Percentiles rank a stretch among this genome's conserved stretches.
Conservation (phyloP, 1,140 invertebrate genomes). For the Polyergus mexicanus region DNA sequence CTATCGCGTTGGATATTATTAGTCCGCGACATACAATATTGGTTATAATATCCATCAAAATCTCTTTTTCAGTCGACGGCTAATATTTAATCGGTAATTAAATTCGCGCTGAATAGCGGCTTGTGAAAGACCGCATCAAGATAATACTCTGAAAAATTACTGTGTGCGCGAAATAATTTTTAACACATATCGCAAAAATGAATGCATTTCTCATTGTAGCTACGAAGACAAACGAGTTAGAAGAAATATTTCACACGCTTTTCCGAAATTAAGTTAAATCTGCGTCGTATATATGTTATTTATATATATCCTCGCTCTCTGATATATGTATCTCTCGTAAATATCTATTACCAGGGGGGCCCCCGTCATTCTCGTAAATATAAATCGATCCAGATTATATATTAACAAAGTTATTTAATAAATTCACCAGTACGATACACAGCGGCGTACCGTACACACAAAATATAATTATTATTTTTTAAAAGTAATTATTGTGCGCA, state of each 20-base stretch:
- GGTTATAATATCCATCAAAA: slow-evolving; percentile 67
- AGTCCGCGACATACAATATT: slow-evolving; percentile 64
- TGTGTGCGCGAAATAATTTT: not conserved
- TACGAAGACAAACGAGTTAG: not conserved
- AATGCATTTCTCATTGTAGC: not conserved
- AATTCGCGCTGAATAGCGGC: not conserved
- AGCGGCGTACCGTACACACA: too few species aligned
- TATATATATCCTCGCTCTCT: too few species aligned
- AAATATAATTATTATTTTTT: too few species aligned
- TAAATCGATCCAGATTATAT: too few species aligned
- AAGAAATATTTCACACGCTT: slow-evolving; percentile 2
- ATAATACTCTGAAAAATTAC: slow-evolving; percentile 21
- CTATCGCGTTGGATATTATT: slow-evolving; percentile 68
- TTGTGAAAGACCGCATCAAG: not conserved
- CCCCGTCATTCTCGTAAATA: too few species aligned
- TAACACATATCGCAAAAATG: not conserved
- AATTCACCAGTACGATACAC: too few species aligned
- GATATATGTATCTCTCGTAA: too few species aligned
- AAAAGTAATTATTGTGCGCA: too few species aligned
- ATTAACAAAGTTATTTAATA: too few species aligned
- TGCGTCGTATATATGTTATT: not conserved
- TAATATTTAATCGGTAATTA: slow-evolving; percentile 41
- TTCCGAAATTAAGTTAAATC: not conserved
- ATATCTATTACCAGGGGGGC: too few species aligned
- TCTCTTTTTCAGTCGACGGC: slow-evolving; percentile 10